Base-by-base conservation (phyloP, 2,797 vertebrate genomes). In the Eurystomus glaucurus region DNA sequence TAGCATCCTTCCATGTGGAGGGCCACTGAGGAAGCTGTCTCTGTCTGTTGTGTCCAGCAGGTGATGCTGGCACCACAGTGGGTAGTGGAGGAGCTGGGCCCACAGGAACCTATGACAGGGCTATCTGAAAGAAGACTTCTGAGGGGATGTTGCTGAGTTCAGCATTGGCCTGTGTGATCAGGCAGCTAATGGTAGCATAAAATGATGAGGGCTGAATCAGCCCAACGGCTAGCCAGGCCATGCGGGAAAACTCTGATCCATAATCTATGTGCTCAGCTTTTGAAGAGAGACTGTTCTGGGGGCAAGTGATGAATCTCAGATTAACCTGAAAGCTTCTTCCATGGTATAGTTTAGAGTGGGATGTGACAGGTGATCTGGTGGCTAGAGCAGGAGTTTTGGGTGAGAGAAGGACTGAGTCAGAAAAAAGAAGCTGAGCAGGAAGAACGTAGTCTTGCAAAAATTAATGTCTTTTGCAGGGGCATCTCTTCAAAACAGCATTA, bases 211-310 rank as follows among this genome's bases (percentile, higher is more conserved):
- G 37, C 37, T 37, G 9, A 37, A 37, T 37, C 37, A 37, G 37
- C 37, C 37, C 37, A 37, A 11, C 37, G 10, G 37, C 28, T 61
- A 57, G 22, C 17, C 6, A 9, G 46, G 10, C 20, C 14, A 2
- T 1, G 2, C 11, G 11, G 9, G 3, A 51, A 75, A 65, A 14
- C 15, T 26, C 0, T 0, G 17, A 41, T 72, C 52, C 29, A 31
- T 55, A 10, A 33, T n/a, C 52, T 22, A 6, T 9, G 11, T 52
- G 26, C 6, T 75, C 2, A 2, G 19, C 25, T 81, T 69, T 57
- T 81, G 74, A 64, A 78, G 52, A 84, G 31, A 75, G 7, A 50
- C 6, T 48, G 21, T 22, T 62, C 17, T 61, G 25, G 28, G 51
- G 33, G 3, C 6, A 80, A 50, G 31, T 50, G 0, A 1, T 71